Evolutionary conservation across 2,113 vertebrate genomes (phyloP).

Genomic region (Dunckerocampus dactyliophorus): DNA sequence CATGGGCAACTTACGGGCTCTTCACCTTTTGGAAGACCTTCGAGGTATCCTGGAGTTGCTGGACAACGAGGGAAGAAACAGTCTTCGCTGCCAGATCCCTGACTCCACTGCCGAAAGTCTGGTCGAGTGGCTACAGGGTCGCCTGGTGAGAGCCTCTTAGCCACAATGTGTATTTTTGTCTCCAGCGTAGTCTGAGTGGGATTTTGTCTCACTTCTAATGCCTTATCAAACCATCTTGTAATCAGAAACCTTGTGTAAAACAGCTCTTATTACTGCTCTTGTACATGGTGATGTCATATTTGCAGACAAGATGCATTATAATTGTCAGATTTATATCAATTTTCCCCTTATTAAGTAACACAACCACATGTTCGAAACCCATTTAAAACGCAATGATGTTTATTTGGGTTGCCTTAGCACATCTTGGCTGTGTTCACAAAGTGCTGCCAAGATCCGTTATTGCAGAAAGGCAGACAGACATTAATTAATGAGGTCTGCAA

Average conservation of each 20-base stretch:
- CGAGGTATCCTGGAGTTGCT: slow-evolving; percentile 86
- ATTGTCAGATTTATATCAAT: neutral
- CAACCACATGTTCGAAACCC: neutral
- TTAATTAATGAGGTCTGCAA: neutral
- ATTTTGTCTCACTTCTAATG: neutral
- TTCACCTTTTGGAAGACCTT: slow-evolving; percentile 91
- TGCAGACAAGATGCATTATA: neutral
- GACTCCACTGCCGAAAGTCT: slow-evolving; percentile 85
- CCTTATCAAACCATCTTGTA: neutral
- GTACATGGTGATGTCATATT: neutral
- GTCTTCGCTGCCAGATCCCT: slow-evolving; percentile 87
- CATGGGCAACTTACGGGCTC: slow-evolving; percentile 83
- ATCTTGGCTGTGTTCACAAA: slow-evolving; percentile 25
- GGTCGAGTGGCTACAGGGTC: slow-evolving; percentile 87
- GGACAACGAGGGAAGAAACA: slow-evolving; percentile 88
- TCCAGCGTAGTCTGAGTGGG: slow-evolving; percentile 10
- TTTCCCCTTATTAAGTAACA: neutral
- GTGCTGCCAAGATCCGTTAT: slow-evolving; percentile 10
- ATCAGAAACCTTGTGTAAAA: neutral
- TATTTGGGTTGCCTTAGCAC: slow-evolving; percentile 13
- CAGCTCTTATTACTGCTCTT: neutral
- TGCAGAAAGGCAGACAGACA: slow-evolving; percentile 13
- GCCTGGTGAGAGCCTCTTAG: slow-evolving; percentile 76
- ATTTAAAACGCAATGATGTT: neutral
- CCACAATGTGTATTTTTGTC: neutral